These are phyloP conservation scores for Drosophila nasuta DNA, from an alignment of 1,140 invertebrate species.

Conservation along the genomic window DNA sequence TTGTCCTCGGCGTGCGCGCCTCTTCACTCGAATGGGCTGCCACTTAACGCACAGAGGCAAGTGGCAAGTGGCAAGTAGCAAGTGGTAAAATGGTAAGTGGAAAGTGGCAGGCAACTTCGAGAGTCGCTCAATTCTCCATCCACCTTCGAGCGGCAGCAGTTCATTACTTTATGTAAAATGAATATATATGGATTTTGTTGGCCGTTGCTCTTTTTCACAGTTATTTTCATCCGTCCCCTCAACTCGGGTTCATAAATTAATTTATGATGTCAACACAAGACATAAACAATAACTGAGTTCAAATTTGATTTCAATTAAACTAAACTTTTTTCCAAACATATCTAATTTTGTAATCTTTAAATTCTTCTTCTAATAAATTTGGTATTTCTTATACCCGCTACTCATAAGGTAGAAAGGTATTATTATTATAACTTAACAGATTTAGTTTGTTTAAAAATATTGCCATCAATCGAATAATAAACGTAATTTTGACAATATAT, in stretches of 20 bases:
- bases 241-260: slow-evolving; percentile 24
- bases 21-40: slow-evolving; percentile 9
- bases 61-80: neutral
- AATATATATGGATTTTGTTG: slow-evolving; percentile 31
- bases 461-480: too few relatives aligned
- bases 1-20: neutral
- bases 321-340: too few relatives aligned
- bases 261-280: slow-evolving; percentile 12
- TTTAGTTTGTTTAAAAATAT: too few relatives aligned
- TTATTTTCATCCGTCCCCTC: too few relatives aligned
- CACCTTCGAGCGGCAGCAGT: slow-evolving; percentile 3
- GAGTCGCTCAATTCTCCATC: neutral
- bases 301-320: too few relatives aligned
- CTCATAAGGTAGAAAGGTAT: too few relatives aligned
- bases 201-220: neutral
- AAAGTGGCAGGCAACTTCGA: slow-evolving; percentile 4
- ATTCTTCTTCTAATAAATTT: too few relatives aligned
- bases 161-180: slow-evolving; percentile 11
- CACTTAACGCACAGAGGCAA: slow-evolving; percentile 21
- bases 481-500: too few relatives aligned
- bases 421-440: too few relatives aligned
- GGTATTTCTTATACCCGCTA: too few relatives aligned
- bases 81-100: slow-evolving; percentile 2
- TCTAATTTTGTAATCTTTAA: too few relatives aligned
- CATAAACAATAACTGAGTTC: neutral